Evolutionary conservation across 2,888 invertebrate species (phyloP), one percentile per base, ranked within the genome.

Genomic region (Dryomyza anilis): DNA sequence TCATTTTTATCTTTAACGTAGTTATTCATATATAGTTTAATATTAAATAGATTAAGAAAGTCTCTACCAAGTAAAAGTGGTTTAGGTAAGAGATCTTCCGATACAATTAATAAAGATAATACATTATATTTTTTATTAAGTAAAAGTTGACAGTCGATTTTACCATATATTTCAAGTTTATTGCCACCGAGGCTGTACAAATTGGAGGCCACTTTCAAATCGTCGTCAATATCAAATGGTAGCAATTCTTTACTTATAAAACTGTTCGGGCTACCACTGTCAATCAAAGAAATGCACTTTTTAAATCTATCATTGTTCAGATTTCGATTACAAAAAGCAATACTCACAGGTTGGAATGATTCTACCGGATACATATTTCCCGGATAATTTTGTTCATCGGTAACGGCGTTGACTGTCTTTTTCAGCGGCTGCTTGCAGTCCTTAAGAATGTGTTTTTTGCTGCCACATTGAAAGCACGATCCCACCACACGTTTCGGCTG

Each of bases 221-320:
- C 55, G 25, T 59, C 23, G 3, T 33, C 29, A 27, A 64, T 36
- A 3, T 33, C 61, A 36, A 64, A 60, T 16, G 64, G 67, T 56
- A 70, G 23, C 8, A 66, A 2, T 0, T 52, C 39, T n/a, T 46
- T 48, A 14, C 16, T 29, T 16, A 66, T 39, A 23, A 68, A 66
- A 19, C 67, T 67, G 53, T 60, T 30, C 16, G 65, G 67, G 53
- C 67, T 67, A 12, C 67, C 67, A 39, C 48, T 69, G 14, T 67
- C 69, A 39, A 69, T 27, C 21, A 66, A 33, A 43, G 61, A 63
- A 33, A 27, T 21, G 23, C 12, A 50, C 14, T 59, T 46, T 45
- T 23, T 21, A 1, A 59, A 5, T 46, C 48, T 46, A 1, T 8
- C 14, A 48, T 48, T 19, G 29, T 56, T 45, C 30, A 56, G 16